A percentile compares a stretch with the other conserved stretches of the same genome.
Conservation (phyloP, 2,113 vertebrate species). For the Gavia stellata region DNA sequence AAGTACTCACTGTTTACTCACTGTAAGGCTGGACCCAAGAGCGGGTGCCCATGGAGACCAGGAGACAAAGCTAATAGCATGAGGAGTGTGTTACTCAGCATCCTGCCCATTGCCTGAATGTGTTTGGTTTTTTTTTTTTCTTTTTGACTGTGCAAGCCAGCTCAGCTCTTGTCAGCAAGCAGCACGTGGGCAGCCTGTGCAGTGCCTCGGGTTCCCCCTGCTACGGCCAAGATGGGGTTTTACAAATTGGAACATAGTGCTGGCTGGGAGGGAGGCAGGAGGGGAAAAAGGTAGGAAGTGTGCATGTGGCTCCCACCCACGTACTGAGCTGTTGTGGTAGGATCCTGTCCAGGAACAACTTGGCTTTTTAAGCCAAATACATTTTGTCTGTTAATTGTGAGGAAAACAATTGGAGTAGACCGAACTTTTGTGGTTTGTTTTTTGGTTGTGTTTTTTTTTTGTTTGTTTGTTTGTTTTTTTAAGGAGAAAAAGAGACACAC, state of each 20-base stretch:
- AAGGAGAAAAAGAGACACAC: background rate
- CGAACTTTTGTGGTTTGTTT: background rate
- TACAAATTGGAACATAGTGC: background rate
- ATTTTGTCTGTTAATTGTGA: background rate
- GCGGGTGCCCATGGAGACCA: background rate
- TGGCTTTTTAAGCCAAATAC: background rate
- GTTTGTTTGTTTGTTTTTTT: background rate
- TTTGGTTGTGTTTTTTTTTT: no score
- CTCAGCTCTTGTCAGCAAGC: background rate
- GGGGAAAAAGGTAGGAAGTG: conserved; percentile 19
- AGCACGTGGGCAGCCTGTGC: background rate
- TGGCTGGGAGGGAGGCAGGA: background rate
- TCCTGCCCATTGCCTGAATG: background rate
- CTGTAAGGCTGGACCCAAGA: background rate
- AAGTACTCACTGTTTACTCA: background rate
- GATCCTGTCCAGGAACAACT: background rate
- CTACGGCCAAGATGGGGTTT: background rate
- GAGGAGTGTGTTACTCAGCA: background rate
- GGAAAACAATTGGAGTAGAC: background rate
- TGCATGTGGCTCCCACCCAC: background rate
- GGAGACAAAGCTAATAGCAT: background rate
- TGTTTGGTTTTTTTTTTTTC: background rate
- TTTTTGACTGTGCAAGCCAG: background rate
- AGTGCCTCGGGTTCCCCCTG: background rate
- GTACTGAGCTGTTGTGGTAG: background rate